phyloP scores from a whole-genome alignment of 2,113 vertebrate species.

The Platichthys stellatus region DNA sequence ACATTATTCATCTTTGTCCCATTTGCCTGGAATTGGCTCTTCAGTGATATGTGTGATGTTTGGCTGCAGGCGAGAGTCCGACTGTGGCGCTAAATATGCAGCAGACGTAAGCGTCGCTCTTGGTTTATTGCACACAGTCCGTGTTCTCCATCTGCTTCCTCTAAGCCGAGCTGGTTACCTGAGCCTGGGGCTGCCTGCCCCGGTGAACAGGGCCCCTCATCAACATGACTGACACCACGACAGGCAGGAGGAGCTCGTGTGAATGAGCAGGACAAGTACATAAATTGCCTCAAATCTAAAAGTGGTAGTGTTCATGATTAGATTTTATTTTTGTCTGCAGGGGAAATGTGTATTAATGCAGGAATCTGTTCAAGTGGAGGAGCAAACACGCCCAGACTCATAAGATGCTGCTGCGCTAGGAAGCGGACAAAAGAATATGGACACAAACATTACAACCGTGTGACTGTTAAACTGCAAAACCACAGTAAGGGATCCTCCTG shows the following conservation, averaged over 20 bases:
- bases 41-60: slow-evolving; percentile 1
- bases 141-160: slow-evolving; percentile 41
- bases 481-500: too few species aligned
- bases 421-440: not conserved
- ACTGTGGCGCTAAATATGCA: not conserved
- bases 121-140: slow-evolving; percentile 32
- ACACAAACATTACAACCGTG: not conserved
- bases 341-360: not conserved
- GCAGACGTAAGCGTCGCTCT: slow-evolving; percentile 15
- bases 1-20: slow-evolving; percentile 19
- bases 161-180: not conserved
- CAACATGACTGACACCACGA: slow-evolving; percentile 17
- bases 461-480: too few species aligned
- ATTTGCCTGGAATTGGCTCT: slow-evolving; percentile 19
- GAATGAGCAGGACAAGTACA: slow-evolving; percentile 23
- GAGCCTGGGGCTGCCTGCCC: slow-evolving; percentile 1
- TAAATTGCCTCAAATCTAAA: not conserved
- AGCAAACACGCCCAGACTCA: not conserved
- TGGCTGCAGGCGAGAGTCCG: slow-evolving; percentile 8
- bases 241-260: not conserved
- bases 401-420: not conserved
- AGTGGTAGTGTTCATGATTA: slow-evolving; percentile 6
- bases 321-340: slow-evolving; percentile 6
- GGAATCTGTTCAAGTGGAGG: not conserved
- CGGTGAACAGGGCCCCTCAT: slow-evolving; percentile 1